These are phyloP conservation scores for Abramis brama DNA, from an alignment of 2,113 vertebrate species.

Conservation along the genomic window DNA sequence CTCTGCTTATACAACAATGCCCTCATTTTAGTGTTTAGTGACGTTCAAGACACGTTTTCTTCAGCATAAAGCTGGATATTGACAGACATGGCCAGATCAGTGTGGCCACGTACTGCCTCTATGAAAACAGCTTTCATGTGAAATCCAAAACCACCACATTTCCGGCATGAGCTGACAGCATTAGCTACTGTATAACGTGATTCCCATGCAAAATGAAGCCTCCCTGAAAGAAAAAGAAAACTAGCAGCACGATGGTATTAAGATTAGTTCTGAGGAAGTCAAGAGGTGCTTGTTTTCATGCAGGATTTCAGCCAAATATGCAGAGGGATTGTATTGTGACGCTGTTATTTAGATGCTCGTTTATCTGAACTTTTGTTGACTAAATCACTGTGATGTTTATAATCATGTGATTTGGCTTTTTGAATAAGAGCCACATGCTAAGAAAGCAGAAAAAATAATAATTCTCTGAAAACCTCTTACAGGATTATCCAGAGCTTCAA, in stretches of 20 bases:
- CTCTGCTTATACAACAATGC: conserved; percentile 3
- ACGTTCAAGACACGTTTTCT: conserved; percentile 5
- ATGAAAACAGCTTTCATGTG: neutral
- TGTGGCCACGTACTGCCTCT: neutral
- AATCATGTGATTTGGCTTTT: conserved; percentile 10
- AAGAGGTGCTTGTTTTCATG: conserved; percentile 56
- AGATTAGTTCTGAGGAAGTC: conserved; percentile 50
- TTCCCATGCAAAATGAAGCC: conserved; percentile 14
- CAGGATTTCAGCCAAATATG: conserved; percentile 64
- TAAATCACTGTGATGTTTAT: conserved; percentile 3
- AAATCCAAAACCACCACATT: conserved; percentile 8
- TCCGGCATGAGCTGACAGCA: neutral
- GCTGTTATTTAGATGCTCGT: conserved; percentile 29
- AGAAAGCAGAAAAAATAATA: conserved; percentile 58
- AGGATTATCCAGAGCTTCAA: conserved; percentile 70
- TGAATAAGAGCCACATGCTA: conserved; percentile 8
- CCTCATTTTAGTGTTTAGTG: conserved; percentile 4
- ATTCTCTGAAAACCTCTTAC: conserved; percentile 74
- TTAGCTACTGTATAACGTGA: conserved; percentile 14
- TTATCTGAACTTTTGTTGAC: conserved; percentile 9
- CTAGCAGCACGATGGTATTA: no score
- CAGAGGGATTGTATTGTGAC: conserved; percentile 47
- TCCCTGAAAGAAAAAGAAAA: neutral
- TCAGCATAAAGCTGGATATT: neutral
- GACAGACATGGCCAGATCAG: neutral